Percentiles rank a stretch among this genome's conserved stretches.
phyloP scores from a whole-genome alignment of 2,888 invertebrate species.

The Dioctria rufipes region DNA sequence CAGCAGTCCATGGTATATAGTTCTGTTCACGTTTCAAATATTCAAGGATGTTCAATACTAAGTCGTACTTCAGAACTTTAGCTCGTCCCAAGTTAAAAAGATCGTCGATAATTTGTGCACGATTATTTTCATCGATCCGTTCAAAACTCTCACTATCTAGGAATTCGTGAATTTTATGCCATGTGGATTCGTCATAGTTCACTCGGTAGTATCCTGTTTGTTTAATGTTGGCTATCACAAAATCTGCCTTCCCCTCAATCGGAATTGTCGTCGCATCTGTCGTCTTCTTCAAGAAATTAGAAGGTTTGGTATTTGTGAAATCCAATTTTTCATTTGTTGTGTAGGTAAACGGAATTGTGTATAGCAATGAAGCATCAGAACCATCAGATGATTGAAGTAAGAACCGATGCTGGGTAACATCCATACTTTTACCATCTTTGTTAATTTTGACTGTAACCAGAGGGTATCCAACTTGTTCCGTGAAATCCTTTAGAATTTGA shows the following conservation, averaged over 20 bases:
- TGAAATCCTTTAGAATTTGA: constrained; percentile 75
- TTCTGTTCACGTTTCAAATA: constrained; percentile 80
- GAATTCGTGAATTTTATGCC: constrained; percentile 77
- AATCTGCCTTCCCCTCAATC: constrained; percentile 62
- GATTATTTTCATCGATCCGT: constrained; percentile 78
- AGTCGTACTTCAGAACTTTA: constrained; percentile 75
- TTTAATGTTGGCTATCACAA: constrained; percentile 69
- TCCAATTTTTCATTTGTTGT: constrained; percentile 64
- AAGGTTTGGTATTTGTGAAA: constrained; percentile 65
- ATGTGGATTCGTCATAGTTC: constrained; percentile 79
- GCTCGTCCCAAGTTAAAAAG: constrained; percentile 81
- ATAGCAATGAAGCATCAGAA: constrained; percentile 64
- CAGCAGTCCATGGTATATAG: constrained; percentile 86
- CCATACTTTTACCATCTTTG: constrained; percentile 51
- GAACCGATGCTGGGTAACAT: constrained; percentile 64
- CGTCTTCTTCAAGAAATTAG: constrained; percentile 15
- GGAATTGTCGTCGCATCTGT: neutral
- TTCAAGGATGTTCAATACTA: constrained; percentile 78
- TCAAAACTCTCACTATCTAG: constrained; percentile 57
- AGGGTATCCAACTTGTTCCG: constrained; percentile 78
- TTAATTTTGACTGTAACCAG: constrained; percentile 72
- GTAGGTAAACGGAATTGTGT: constrained; percentile 67
- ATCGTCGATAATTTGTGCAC: constrained; percentile 88
- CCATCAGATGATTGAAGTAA: constrained; percentile 60
- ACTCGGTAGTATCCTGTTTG: constrained; percentile 75